phyloP scores from a whole-genome alignment of 1,140 invertebrate species.

The Cydia pomonella region DNA sequence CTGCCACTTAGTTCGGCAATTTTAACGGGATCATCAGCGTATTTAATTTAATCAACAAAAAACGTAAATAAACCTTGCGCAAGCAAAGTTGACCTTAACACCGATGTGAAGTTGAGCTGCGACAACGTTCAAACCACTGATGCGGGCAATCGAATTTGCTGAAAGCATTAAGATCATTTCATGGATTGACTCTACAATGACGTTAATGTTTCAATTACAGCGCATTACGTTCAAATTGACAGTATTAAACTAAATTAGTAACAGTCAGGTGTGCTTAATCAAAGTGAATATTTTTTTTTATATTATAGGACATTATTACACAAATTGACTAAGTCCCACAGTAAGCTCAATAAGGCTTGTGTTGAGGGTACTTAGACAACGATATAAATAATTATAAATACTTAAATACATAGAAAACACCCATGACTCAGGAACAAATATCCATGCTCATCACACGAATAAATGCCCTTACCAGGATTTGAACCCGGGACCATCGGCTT shows the following conservation, averaged over 20 bases:
- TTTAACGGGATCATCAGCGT: neutral
- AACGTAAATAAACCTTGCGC: slow-evolving; percentile 50
- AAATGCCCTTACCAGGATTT: no score
- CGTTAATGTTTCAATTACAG: slow-evolving; percentile 2
- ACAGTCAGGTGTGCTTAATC: neutral
- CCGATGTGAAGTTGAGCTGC: slow-evolving; percentile 60
- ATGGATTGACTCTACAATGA: slow-evolving; percentile 22
- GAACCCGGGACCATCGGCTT: no score
- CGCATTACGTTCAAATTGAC: neutral
- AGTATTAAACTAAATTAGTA: neutral
- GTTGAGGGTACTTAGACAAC: no score
- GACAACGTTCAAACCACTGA: slow-evolving; percentile 57
- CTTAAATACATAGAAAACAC: no score
- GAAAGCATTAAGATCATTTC: slow-evolving; percentile 23
- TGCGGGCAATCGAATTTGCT: slow-evolving; percentile 57
- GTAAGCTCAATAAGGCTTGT: no score
- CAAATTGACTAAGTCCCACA: no score
- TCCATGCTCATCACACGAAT: no score
- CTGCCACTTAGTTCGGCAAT: neutral
- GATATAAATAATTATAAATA: no score
- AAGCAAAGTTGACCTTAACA: slow-evolving; percentile 62
- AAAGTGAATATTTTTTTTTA: neutral
- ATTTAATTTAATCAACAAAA: slow-evolving; percentile 29
- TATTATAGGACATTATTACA: no score
- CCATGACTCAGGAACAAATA: no score